These are phyloP conservation scores for Pseudochromis fuscus DNA, from an alignment of 2,797 vertebrate genomes.

Conservation along the genomic window DNA sequence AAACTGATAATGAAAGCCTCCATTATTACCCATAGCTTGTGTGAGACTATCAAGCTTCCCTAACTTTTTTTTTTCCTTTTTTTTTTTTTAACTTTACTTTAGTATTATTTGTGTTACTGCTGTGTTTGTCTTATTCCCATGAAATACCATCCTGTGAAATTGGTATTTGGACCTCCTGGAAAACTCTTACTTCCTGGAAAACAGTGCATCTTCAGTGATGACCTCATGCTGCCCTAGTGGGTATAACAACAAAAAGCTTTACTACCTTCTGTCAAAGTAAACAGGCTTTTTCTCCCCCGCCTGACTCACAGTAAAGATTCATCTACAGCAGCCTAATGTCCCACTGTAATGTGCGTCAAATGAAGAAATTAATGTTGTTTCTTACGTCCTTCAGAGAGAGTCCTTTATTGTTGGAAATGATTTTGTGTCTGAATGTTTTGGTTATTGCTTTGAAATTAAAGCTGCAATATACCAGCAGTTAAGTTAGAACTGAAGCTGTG, in stretches of 20 bases:
- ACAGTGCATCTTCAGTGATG: constrained; percentile 30
- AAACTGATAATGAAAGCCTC: constrained; percentile 17
- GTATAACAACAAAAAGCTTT: constrained; percentile 27
- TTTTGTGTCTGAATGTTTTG: background rate
- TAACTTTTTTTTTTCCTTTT: background rate
- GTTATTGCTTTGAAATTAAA: background rate
- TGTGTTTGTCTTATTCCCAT: constrained; percentile 44
- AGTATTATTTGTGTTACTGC: constrained; percentile 42
- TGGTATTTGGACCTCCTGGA: constrained; percentile 36
- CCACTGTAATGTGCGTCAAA: background rate
- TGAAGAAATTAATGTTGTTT: constrained; percentile 1
- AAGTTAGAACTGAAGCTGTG: background rate
- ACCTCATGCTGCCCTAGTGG: constrained; percentile 37
- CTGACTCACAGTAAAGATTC: background rate
- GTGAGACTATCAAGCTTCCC: constrained; percentile 7
- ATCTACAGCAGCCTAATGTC: background rate
- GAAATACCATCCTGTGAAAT: constrained; percentile 38
- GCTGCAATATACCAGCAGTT: background rate
- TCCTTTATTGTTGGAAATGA: background rate
- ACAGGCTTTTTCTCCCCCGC: background rate
- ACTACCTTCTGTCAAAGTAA: background rate
- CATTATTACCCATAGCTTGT: constrained; percentile 5
- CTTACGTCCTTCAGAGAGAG: background rate
- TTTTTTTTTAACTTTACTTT: too few species aligned
- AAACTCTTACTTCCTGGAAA: constrained; percentile 49